A percentile compares a stretch with the other conserved stretches of the same genome.
Evolutionary conservation across 2,113 vertebrate genomes (phyloP).

Genomic region (Murina feae): DNA sequence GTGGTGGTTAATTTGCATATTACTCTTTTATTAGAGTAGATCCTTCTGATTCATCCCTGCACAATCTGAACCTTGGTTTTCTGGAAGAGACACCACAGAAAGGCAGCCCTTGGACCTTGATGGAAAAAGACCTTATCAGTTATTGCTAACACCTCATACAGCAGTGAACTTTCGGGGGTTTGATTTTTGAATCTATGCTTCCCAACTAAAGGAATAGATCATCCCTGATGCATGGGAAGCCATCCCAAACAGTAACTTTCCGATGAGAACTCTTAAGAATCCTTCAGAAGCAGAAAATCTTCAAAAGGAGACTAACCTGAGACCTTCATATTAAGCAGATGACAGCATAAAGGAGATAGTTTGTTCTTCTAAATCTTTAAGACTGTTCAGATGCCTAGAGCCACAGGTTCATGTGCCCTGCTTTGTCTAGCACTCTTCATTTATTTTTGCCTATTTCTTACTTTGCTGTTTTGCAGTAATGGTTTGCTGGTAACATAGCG

Average conservation of each 20-base stretch:
- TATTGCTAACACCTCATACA: background rate
- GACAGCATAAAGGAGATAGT: background rate
- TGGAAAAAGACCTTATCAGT: background rate
- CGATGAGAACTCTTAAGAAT: background rate
- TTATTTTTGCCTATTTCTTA: background rate
- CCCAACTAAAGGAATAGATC: background rate
- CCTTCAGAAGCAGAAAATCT: background rate
- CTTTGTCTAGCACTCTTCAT: background rate
- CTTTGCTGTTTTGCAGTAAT: background rate
- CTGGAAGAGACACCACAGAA: background rate
- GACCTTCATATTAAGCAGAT: background rate
- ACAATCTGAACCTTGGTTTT: background rate
- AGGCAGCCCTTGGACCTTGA: background rate
- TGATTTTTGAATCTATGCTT: background rate
- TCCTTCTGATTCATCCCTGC: background rate
- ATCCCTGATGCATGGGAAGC: background rate
- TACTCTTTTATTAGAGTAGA: too few relatives aligned
- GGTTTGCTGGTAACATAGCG: background rate
- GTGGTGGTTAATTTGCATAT: too few relatives aligned
- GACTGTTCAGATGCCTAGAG: background rate
- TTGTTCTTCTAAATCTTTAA: background rate
- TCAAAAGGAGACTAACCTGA: background rate
- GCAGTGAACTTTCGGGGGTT: background rate
- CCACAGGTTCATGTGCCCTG: background rate
- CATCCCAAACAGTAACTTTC: background rate